Base-by-base conservation (phyloP, 2,888 invertebrate genomes). In the Falcaria lacertinaria region DNA sequence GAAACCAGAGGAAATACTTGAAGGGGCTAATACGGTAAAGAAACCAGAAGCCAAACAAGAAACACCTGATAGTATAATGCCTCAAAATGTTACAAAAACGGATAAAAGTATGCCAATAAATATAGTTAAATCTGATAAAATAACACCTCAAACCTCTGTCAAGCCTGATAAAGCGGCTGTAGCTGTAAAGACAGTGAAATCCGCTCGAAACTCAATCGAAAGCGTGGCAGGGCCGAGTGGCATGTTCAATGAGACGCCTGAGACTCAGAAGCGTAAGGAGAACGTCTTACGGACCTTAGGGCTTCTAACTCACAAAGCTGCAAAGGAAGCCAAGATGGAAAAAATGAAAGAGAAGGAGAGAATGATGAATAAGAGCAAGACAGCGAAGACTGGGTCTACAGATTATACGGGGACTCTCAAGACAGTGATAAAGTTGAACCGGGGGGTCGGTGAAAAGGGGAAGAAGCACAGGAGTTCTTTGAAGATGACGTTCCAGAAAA, bases 401-500 rank as follows among this genome's bases (percentile, higher is more conserved):
- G 92, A 91, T 58, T 95, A 94, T 64, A 95, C 95, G 2, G 96
- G 96, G 33, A 96, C 95, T 0, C 74, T 96, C 52, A 96, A 96
- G 73, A 95, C 96, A 58, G 94, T 96, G 60, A 96, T 96, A 60
- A 95, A 96, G 80, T 80, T 96, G 52, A 93, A 92, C 70, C 91
- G 93, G 50, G 83, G 68, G 49, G 80, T 80, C 0, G 61, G 75
- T 15, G 87, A 87, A 19, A 88, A 92, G 19, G 19, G 19, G 60
- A 94, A 94, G 76, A 92, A 92, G 54, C 91, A 91, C 41, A 90
- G 94, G 51, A 93, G 92, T 49, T 93, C 94, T 0, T 75, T 95
- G 55, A 95, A 95, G 81, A 94, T 95, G 93, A 94, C 95, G 47
- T 91, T 95, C 74, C 93, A 93, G 80, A 94, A 94, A 76, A 92